A percentile compares a stretch with the other conserved stretches of the same genome.
Conservation (phyloP, 2,113 vertebrate genomes). For the Corvus hawaiiensis region DNA sequence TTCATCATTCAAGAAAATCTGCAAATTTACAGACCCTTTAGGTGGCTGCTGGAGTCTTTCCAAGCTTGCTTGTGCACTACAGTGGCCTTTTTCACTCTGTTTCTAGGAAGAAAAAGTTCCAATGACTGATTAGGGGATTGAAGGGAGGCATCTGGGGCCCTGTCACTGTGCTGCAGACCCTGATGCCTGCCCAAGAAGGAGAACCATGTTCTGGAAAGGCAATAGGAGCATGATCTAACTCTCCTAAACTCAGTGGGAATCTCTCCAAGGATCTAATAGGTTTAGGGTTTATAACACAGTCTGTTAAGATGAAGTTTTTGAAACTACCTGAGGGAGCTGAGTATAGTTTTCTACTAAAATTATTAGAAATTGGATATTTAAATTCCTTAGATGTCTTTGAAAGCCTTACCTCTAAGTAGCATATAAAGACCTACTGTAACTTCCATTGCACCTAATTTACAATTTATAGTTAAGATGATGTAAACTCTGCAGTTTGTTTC, state of each 20-base stretch:
- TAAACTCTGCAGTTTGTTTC: background rate
- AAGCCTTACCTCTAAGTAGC: background rate
- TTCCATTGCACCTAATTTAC: constrained; percentile 31
- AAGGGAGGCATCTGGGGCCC: background rate
- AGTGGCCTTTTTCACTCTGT: background rate
- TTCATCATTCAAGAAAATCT: background rate
- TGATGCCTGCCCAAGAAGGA: background rate
- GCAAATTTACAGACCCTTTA: background rate
- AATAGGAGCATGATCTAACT: background rate
- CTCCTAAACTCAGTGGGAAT: background rate
- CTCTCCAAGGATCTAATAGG: background rate
- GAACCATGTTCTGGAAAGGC: background rate
- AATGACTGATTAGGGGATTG: background rate
- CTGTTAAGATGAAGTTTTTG: constrained; percentile 11
- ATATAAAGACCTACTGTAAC: constrained; percentile 20
- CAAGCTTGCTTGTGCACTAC: background rate
- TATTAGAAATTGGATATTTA: constrained; percentile 13
- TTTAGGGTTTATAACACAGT: background rate
- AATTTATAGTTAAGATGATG: constrained; percentile 24
- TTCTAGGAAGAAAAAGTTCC: background rate
- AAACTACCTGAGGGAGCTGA: constrained; percentile 17
- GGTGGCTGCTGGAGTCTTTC: background rate
- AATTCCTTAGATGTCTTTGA: constrained; percentile 27
- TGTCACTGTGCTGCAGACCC: background rate
- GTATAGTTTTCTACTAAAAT: background rate